A percentile compares a stretch with the other conserved stretches of the same genome.
These are phyloP conservation scores for Leptonema lineaticorne DNA, from an alignment of 1,140 invertebrate species.

Conservation along the genomic window DNA sequence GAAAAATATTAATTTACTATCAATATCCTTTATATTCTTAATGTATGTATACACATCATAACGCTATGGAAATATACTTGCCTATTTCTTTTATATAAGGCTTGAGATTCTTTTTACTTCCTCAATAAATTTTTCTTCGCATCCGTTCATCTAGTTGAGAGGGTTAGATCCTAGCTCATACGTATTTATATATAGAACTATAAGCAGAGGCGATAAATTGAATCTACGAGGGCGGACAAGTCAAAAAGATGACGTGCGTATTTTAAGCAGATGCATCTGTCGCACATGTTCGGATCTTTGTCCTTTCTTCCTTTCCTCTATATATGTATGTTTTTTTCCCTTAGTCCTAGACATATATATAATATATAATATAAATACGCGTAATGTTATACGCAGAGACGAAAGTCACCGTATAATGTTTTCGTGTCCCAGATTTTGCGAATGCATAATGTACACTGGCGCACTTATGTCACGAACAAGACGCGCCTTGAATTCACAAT, in stretches of 20 bases:
- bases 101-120: background rate
- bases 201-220: slow-evolving; percentile 24
- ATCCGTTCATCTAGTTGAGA: background rate
- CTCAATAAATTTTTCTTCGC: slow-evolving; percentile 18
- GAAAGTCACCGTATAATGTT: slow-evolving; percentile 18
- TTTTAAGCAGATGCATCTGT: slow-evolving; percentile 29
- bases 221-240: slow-evolving; percentile 17
- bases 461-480: slow-evolving; percentile 10
- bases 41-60: too few species aligned
- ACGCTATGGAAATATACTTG: too few species aligned
- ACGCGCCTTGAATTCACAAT: slow-evolving; percentile 12
- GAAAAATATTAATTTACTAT: too few species aligned
- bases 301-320: background rate
- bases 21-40: too few species aligned
- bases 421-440: slow-evolving; percentile 17
- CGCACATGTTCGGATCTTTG: background rate
- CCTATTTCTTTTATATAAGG: background rate
- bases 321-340: background rate
- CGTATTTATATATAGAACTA: background rate
- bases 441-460: slow-evolving; percentile 14
- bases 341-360: background rate
- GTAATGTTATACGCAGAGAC: slow-evolving; percentile 1
- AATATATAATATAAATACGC: background rate
- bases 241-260: slow-evolving; percentile 24
- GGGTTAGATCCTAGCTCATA: background rate